Percentiles rank a stretch among this genome's conserved stretches.
Evolutionary conservation across 2,113 vertebrate species (phyloP).

Genomic region (Coptodon bakossiorum): DNA sequence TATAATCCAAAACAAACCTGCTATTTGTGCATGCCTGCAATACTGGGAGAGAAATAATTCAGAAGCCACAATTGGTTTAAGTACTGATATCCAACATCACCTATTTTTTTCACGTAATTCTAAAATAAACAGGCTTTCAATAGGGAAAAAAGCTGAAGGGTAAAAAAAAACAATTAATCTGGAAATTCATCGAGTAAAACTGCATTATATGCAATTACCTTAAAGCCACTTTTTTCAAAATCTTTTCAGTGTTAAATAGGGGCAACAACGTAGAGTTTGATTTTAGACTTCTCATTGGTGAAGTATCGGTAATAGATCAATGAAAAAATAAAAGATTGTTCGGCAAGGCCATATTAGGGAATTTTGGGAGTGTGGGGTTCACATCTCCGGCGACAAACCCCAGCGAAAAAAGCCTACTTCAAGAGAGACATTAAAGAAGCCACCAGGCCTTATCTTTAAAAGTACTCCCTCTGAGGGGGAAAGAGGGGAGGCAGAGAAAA

Average conservation of each 20-base stretch:
- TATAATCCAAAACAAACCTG: not conserved
- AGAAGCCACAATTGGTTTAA: not conserved
- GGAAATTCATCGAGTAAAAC: not conserved
- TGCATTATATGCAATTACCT: not conserved
- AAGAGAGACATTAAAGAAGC: constrained; percentile 65
- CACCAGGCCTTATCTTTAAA: constrained; percentile 68
- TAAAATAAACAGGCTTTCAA: not conserved
- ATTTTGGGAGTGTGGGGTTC: constrained; percentile 23
- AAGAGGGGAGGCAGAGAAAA: constrained; percentile 24
- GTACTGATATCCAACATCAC: not conserved
- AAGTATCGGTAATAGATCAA: not conserved
- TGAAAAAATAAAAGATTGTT: constrained; percentile 21
- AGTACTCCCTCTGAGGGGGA: constrained; percentile 46
- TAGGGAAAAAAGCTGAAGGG: not conserved
- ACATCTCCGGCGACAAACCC: constrained; percentile 16
- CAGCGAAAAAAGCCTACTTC: constrained; percentile 34
- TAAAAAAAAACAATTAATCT: not conserved
- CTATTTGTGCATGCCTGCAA: not conserved
- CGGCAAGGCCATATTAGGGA: constrained; percentile 12
- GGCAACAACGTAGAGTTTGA: not conserved
- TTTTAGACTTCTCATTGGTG: not conserved
- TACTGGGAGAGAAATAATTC: not conserved
- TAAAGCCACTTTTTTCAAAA: fast-evolving
- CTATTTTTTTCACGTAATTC: not conserved
- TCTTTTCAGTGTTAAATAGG: not conserved